Evolutionary conservation across 2,113 vertebrate species (phyloP), one percentile per base, ranked within the genome.

Genomic region (Silurus asotus): DNA sequence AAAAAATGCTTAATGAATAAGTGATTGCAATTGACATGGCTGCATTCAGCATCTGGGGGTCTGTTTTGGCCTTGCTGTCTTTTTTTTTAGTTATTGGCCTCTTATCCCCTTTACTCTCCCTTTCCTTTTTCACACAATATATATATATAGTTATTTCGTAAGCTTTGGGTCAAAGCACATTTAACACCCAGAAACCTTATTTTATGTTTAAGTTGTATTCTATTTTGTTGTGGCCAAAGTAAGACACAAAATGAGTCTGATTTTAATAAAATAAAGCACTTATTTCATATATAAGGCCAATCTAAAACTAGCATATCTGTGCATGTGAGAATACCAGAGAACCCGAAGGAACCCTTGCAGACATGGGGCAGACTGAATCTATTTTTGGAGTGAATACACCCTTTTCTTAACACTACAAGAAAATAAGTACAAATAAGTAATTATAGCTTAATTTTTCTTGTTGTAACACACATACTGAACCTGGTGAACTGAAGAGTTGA

Each of bases 1-100:
- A 90, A 87, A 59, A 7, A 88, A 85, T 88, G 90, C 87, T 92
- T 95, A 93, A 95, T 95, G 93, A 94, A 95, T 95, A 93, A 95
- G 87, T 95, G 90, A 95, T 94, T 92, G 93, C 91, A 91, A 93
- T 93, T 94, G 92, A 93, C 93, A 89, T 87, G 81, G 90, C 88
- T 78, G 25, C 69, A 61, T 62, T 51, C 56, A 70, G 87, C 61
- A 78, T 87, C 84, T 88, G 86, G 51, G 69, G 72, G 51, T 82
- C 82, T 84, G 11, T 58, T 80, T 37, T 85, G 84, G 74, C 77
- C 45, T 64, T 88, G 19, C 86, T 76, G 80, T 67, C 61, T 87
- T 61, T 85, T 77, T 37, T 85, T 75, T 45, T 56, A 85, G 64
- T 4, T 48, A 61, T 67, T 80, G 61, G 48, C 82, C 75, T 80